These are phyloP conservation scores for Andricus curvator DNA, from an alignment of 2,888 invertebrate genomes.

Conservation along the genomic window DNA sequence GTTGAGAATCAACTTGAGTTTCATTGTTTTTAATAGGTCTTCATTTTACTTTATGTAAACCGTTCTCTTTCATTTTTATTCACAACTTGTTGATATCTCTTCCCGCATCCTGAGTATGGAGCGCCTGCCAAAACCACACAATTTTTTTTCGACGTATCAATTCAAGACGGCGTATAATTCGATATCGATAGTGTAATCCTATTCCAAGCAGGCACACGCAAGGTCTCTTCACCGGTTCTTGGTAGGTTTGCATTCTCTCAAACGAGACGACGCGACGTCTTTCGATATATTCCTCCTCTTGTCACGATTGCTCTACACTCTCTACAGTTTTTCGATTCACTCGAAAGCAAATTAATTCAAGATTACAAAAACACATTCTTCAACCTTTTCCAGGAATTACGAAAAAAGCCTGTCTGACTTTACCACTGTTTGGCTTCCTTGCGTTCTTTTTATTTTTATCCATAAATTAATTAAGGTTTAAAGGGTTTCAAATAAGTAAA, in stretches of 20 bases:
- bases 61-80: slow-evolving; percentile 1
- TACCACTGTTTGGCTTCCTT: too few relatives aligned
- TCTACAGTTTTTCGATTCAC: too few relatives aligned
- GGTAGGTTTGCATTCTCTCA: slow-evolving; percentile 40
- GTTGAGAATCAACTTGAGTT: background rate
- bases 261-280: background rate
- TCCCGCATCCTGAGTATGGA: slow-evolving; percentile 42
- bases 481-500: too few relatives aligned
- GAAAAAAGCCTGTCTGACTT: too few relatives aligned
- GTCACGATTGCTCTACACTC: too few relatives aligned
- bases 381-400: too few relatives aligned
- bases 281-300: background rate
- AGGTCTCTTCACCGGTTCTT: slow-evolving; percentile 59
- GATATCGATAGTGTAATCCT: slow-evolving; percentile 76
- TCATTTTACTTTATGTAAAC: background rate
- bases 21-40: background rate
- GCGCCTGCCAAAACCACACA: slow-evolving; percentile 59
- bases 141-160: slow-evolving; percentile 70
- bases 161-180: slow-evolving; percentile 77
- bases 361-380: too few relatives aligned
- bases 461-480: too few relatives aligned
- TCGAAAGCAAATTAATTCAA: too few relatives aligned
- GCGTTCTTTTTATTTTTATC: too few relatives aligned
- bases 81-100: slow-evolving; percentile 13
- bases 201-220: slow-evolving; percentile 65